phyloP scores from a whole-genome alignment of 2,888 invertebrate species.

The Vandiemenella viatica region DNA sequence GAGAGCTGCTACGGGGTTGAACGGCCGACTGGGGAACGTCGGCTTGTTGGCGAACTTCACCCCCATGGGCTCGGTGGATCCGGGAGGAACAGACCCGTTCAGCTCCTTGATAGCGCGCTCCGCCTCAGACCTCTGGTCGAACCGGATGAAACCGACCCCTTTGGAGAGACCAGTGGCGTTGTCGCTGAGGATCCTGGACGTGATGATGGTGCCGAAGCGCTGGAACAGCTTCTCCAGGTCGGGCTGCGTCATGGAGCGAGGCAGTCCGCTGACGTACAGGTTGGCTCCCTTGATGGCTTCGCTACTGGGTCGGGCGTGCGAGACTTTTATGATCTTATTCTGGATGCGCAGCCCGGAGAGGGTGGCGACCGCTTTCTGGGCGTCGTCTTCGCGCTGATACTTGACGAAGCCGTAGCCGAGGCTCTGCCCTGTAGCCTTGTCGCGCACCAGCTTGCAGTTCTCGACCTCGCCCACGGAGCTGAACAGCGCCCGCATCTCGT shows the following conservation, averaged over 20 bases:
- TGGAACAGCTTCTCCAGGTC: conserved; percentile 30
- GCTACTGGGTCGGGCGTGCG: conserved; percentile 30
- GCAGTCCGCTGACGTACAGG: conserved; percentile 30
- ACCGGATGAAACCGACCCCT: conserved; percentile 86
- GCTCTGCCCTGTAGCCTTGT: conserved; percentile 82
- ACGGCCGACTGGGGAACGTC: conserved; percentile 65
- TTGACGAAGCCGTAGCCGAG: conserved; percentile 50
- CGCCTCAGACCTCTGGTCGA: conserved; percentile 79
- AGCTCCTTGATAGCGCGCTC: conserved; percentile 81
- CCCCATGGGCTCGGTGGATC: conserved; percentile 78
- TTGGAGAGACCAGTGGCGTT: conserved; percentile 73
- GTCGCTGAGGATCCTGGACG: conserved; percentile 31
- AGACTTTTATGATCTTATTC: conserved; percentile 39
- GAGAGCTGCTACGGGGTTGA: conserved; percentile 63
- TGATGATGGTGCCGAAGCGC: conserved; percentile 29
- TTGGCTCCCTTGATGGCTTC: conserved; percentile 31
- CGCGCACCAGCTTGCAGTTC: conserved; percentile 96
- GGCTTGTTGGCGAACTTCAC: conserved; percentile 92
- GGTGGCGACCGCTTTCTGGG: conserved; percentile 41
- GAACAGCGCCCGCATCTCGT: conserved; percentile 94
- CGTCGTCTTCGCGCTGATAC: conserved; percentile 41
- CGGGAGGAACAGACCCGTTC: conserved; percentile 76
- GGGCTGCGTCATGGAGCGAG: conserved; percentile 28
- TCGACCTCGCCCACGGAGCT: conserved; percentile 98
- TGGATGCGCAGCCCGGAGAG: conserved; percentile 44